A percentile compares a stretch with the other conserved stretches of the same genome.
Evolutionary conservation across 2,797 vertebrate species (phyloP).

Genomic region (Ambastaia sidthimunki): DNA sequence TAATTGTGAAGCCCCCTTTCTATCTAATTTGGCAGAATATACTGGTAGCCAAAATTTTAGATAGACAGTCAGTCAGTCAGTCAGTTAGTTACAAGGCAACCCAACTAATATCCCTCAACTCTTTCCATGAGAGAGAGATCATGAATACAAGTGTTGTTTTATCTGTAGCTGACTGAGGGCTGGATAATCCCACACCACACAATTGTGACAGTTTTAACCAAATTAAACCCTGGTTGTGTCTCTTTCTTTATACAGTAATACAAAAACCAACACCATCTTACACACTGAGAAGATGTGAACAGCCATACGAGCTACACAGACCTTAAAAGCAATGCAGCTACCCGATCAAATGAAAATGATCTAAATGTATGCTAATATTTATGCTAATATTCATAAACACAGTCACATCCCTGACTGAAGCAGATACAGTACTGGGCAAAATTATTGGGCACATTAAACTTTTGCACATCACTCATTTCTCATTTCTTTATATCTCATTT

Average conservation of each 20-base stretch:
- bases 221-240: not conserved
- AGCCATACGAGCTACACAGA: not conserved
- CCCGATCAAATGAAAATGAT: not conserved
- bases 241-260: slow-evolving; percentile 26
- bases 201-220: slow-evolving; percentile 49
- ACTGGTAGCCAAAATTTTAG: no score
- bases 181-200: slow-evolving; percentile 55
- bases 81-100: no score
- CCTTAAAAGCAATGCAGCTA: not conserved
- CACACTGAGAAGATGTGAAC: slow-evolving; percentile 4
- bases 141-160: no score
- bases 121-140: no score
- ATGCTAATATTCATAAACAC: no score
- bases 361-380: no score
- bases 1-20: no score
- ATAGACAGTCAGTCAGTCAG: no score
- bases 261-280: slow-evolving; percentile 18
- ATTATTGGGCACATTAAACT: no score
- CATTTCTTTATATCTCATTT: not conserved
- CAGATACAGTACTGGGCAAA: no score
- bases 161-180: slow-evolving; percentile 50
- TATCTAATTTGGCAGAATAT: no score
- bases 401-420: no score
- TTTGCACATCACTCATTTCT: not conserved
- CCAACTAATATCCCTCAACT: slow-evolving; percentile 2